Evolutionary conservation across 2,113 vertebrate species (phyloP).

Genomic region (Polyodon spathula): DNA sequence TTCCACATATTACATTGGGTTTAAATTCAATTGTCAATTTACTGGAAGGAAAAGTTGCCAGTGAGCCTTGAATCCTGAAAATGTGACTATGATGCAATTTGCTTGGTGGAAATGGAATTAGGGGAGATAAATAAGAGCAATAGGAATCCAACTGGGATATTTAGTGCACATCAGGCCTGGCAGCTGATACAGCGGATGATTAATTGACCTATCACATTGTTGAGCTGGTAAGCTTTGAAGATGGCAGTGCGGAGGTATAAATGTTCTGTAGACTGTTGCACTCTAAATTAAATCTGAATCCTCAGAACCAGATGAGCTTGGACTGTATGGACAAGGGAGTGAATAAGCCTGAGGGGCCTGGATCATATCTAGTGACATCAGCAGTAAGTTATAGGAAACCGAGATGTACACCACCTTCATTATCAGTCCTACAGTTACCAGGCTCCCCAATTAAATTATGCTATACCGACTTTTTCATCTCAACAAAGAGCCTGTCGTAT

Average conservation of each 20-base stretch:
- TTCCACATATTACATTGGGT: not conserved
- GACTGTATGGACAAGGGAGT: not conserved
- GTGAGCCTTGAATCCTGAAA: not conserved
- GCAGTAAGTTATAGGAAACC: not conserved
- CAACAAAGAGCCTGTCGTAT: not conserved
- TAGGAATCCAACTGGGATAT: not conserved
- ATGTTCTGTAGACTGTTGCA: not conserved
- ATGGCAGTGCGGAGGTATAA: not conserved
- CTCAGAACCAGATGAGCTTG: not conserved
- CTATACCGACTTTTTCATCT: not conserved
- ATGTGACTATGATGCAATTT: not conserved
- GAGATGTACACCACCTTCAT: not conserved
- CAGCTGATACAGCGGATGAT: not conserved
- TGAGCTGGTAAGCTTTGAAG: not conserved
- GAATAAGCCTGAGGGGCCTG: not conserved
- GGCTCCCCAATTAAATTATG: not conserved
- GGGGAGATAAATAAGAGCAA: not conserved
- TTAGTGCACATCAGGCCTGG: not conserved
- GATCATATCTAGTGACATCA: not conserved
- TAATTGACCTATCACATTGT: not conserved
- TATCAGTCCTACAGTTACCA: not conserved
- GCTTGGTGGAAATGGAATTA: not conserved
- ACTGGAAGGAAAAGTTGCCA: not conserved
- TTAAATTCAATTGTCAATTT: not conserved
- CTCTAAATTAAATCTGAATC: not conserved